Conservation (phyloP, 2,888 invertebrate genomes). For the Coleophora flavipennella region DNA sequence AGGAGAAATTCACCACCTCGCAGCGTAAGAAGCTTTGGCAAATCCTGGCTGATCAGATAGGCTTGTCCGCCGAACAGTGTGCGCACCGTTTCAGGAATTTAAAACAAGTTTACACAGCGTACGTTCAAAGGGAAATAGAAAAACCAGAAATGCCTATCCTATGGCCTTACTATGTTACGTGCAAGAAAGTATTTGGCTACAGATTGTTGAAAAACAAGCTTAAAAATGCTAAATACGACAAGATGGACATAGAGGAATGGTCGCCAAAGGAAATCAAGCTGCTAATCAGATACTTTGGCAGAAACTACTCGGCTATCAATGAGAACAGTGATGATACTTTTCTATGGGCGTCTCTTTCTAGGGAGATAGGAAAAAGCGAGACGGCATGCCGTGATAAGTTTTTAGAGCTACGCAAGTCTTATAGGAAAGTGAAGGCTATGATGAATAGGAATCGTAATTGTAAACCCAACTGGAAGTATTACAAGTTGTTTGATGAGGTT, state of each 20-base stretch:
- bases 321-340: slow-evolving; percentile 26
- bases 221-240: slow-evolving; percentile 35
- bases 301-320: slow-evolving; percentile 34
- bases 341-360: slow-evolving; percentile 35
- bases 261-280: slow-evolving; percentile 44
- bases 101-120: slow-evolving; percentile 50
- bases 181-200: slow-evolving; percentile 62
- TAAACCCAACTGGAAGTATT: slow-evolving; percentile 59
- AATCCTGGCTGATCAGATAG: slow-evolving; percentile 38
- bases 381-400: slow-evolving; percentile 45
- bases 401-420: slow-evolving; percentile 49
- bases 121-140: slow-evolving; percentile 51
- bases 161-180: slow-evolving; percentile 55
- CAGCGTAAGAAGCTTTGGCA: slow-evolving; percentile 50
- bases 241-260: slow-evolving; percentile 46
- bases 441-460: slow-evolving; percentile 42
- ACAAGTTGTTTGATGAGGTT: slow-evolving; percentile 45
- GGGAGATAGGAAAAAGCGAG: slow-evolving; percentile 32
- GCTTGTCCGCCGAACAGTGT: slow-evolving; percentile 43
- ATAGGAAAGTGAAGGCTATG: slow-evolving; percentile 53
- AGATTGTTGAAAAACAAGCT: slow-evolving; percentile 47
- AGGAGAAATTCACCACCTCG: slow-evolving; percentile 44
- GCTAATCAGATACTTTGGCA: slow-evolving; percentile 40
- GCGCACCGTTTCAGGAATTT: slow-evolving; percentile 51
- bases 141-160: slow-evolving; percentile 54